Base-by-base conservation (phyloP, 2,888 invertebrate genomes). In the Troides aeacus region DNA sequence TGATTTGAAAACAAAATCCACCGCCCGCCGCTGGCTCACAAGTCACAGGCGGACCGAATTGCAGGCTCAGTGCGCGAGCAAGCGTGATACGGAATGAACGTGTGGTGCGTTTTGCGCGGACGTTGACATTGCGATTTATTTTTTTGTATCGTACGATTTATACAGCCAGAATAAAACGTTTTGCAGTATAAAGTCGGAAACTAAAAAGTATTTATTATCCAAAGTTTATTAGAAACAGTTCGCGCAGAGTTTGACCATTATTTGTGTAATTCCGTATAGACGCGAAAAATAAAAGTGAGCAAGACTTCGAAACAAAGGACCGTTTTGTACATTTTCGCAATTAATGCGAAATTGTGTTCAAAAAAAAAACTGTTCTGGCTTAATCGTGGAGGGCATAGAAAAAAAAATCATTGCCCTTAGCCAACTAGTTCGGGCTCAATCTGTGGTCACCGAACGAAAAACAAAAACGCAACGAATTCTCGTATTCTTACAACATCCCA, bases 21-120 rank as follows among this genome's bases (percentile, higher is more conserved):
- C 77, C 78, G 82, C 79, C 79, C 80, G 83, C 79, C 77, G 78
- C 77, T 79, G 81, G 77, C 74, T 77, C 78, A 77, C 77, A 77
- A 78, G 75, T 78, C 77, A 75, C 76, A 76, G 78, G 77, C 79
- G 78, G 76, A 78, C 78, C 78, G 79, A 81, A 80, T 78, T 76
- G 75, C 79, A 76, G 77, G 84, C 81, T 88, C 92, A 93, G 93
- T 93, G 89, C 92, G 92, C 93, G 89, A 91, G 90, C 89, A 86
- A 91, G 92, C 93, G 93, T 93, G 89, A 90, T 93, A 90, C 91
- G 93, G 92, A 90, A 89, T 90, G 90, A 88, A 90, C 92, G 93
- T 90, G 93, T 88, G 92, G 92, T 92, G 92, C 91, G 89, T 92
- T 90, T 92, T 92, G 90, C 90, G 93, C 90, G 93, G 90, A 90